Conservation (phyloP, 2,113 vertebrate species). For the Pampusana beccarii region DNA sequence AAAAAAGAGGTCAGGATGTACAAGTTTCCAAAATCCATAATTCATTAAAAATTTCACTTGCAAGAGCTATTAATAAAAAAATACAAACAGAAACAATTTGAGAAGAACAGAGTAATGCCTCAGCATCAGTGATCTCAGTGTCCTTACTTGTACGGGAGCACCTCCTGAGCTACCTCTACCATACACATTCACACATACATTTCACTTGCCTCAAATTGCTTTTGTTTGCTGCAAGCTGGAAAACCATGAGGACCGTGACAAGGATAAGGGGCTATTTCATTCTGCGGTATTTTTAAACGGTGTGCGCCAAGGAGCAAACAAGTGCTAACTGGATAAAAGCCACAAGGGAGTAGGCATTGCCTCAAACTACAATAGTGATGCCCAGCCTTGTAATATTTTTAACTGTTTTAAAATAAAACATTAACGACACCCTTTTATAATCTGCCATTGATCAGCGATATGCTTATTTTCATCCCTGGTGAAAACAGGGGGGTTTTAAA, state of each 20-base stretch:
- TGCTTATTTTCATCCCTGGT: not conserved
- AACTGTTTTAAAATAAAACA: not conserved
- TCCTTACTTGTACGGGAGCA: not conserved
- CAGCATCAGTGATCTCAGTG: accelerated
- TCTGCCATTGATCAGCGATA: not conserved
- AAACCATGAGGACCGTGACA: not conserved
- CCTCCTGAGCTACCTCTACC: not conserved
- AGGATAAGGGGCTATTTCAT: not conserved
- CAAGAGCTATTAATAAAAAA: not conserved
- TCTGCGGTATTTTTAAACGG: not conserved
- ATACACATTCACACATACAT: too few species aligned
- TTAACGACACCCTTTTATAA: not conserved
- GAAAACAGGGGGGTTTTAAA: accelerated
- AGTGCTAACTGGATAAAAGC: not conserved
- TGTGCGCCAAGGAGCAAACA: not conserved
- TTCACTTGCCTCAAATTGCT: not conserved
- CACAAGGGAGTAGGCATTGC: not conserved
- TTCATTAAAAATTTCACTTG: not conserved
- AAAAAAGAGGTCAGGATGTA: not conserved
- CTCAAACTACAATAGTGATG: not conserved
- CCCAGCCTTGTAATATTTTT: not conserved
- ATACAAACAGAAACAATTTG: not conserved
- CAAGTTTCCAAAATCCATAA: not conserved
- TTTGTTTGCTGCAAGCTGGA: not conserved
- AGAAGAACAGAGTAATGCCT: not conserved